phyloP scores from a whole-genome alignment of 1,140 invertebrate genomes.

The Lineus longissimus region DNA sequence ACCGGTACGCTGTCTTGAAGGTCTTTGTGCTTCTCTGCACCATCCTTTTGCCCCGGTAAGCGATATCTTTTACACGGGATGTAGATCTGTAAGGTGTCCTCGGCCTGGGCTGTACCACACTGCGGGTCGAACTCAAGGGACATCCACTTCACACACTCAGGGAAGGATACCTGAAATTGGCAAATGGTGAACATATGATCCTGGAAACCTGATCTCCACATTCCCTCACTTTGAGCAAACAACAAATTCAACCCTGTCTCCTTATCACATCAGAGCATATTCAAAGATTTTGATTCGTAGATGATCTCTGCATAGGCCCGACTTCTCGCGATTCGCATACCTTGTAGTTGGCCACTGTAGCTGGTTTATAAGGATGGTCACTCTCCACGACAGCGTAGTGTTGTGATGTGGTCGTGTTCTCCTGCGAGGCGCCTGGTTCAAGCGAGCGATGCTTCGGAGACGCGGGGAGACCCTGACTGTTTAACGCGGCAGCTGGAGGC shows the following conservation, averaged over 20 bases:
- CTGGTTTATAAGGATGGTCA: constrained; percentile 93
- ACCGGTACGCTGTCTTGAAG: constrained; percentile 60
- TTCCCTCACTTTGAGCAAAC: not conserved
- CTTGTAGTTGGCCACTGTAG: constrained; percentile 79
- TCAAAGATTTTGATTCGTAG: too few relatives aligned
- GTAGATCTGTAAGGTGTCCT: constrained; percentile 86
- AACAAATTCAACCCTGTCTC: not conserved
- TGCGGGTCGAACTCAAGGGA: constrained; percentile 88
- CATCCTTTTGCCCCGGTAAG: constrained; percentile 12
- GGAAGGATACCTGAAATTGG: constrained; percentile 78
- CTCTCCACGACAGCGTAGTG: constrained; percentile 92
- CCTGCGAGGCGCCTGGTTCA: not conserved
- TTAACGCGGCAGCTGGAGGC: constrained; percentile 82
- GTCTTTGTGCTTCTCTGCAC: constrained; percentile 37
- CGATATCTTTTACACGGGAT: constrained; percentile 58
- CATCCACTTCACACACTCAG: constrained; percentile 83
- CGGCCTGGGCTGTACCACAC: constrained; percentile 87
- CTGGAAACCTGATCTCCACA: not conserved
- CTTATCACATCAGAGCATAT: not conserved
- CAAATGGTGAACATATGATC: too few relatives aligned
- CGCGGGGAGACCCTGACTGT: constrained; percentile 55
- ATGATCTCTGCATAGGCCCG: too few relatives aligned
- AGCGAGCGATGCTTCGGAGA: constrained; percentile 19
- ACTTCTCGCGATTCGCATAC: too few relatives aligned
- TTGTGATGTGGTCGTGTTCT: constrained; percentile 63